Conservation (phyloP, 2,113 vertebrate species). For the Pelodiscus sinensis region DNA sequence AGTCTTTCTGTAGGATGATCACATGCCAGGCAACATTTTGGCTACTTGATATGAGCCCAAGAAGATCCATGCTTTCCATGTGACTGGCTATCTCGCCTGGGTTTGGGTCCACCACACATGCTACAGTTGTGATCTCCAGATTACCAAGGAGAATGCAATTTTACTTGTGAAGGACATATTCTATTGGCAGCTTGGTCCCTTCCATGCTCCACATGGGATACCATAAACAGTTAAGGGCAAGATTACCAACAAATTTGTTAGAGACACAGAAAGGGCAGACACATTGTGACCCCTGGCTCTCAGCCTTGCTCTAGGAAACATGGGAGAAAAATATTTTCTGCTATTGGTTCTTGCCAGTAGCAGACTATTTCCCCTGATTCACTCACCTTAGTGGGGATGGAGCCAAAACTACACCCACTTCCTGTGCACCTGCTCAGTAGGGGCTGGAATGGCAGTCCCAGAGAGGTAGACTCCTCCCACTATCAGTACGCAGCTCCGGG, state of each 20-base stretch:
- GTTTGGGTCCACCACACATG: background rate
- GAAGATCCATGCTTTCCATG: background rate
- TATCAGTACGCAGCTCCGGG: background rate
- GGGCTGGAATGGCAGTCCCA: background rate
- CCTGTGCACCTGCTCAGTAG: fast-evolving
- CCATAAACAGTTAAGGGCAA: background rate
- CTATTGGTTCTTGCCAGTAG: background rate
- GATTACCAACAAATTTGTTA: background rate
- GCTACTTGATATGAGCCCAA: background rate
- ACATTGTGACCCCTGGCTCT: background rate
- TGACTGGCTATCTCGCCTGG: background rate
- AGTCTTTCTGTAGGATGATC: background rate
- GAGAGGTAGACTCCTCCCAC: background rate
- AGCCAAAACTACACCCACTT: fast-evolving
- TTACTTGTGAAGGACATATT: background rate
- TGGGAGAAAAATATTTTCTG: background rate
- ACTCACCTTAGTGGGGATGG: background rate
- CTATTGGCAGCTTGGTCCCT: background rate
- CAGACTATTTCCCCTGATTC: background rate
- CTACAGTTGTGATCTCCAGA: background rate
- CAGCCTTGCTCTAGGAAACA: background rate
- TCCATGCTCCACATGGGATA: background rate
- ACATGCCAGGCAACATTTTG: background rate
- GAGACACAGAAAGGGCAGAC: background rate
- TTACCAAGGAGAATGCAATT: background rate